Evolutionary conservation across 2,888 invertebrate genomes (phyloP), one percentile per base, ranked within the genome.

Genomic region (Metopia argyrocephala): DNA sequence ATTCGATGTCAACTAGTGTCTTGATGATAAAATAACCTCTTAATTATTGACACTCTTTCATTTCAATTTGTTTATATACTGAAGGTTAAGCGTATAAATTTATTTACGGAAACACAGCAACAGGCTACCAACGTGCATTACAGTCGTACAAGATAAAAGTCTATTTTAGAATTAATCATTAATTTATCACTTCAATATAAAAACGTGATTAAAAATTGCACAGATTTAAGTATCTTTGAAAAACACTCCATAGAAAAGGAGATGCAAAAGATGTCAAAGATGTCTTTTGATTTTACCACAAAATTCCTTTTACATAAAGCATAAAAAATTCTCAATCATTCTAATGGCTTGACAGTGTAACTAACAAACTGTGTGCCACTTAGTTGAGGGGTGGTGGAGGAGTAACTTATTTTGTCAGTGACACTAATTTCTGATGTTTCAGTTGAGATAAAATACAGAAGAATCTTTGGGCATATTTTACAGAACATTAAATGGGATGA

Each of bases 351-450:
- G 70, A 57, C 73, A 56, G 27, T 15, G 31, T 12, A 31, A 31
- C 31, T 31, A 31, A 31, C 31, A 38, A 38, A 38, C 38, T 38
- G 38, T n/a, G n/a, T n/a, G n/a, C n/a, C n/a, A n/a, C 38, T 15
- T 38, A 38, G 38, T 15, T 4, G 38, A 38, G 25, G 18, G 5
- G 52, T 31, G 28, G 62, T 20, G 31, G 56, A 31, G 38, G 74
- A 45, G 50, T 65, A 28, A 62, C 28, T 52, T 45, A 50, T 57
- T 50, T 46, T 69, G 74, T 56, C 73, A 78, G 45, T 74, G 78
- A 81, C 66, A 78, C 56, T 62, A 78, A 78, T 81, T 75, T 74
- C 56, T 57, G 81, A 78, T 81, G 65, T 48, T 74, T 25, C n/a
- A n/a, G 18, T 9, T 9, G 23, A 74, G 78, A 81, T 81, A 78